Evolutionary conservation across 2,888 invertebrate species (phyloP), one percentile per base, ranked within the genome.

Genomic region (Shargacucullia verbasci): DNA sequence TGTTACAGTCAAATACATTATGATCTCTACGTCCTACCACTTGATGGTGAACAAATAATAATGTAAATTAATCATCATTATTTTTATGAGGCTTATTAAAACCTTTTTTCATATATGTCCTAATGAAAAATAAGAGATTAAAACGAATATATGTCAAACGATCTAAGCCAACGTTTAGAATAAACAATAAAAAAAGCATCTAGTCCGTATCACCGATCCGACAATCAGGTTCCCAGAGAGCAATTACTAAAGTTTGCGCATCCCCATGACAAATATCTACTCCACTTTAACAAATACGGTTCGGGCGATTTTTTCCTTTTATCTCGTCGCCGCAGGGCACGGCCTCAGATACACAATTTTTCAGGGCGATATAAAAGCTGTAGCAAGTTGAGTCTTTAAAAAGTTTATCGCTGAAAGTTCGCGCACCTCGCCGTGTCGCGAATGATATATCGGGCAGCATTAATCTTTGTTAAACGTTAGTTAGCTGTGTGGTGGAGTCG

Each of bases 371-470:
- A 92, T 92, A 89, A 81, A 81, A 83, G 80, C 80, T 79, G 80
- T 77, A 81, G 80, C 82, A 86, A 91, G 84, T 89, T 86, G 87
- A 92, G 92, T 94, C 91, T 92, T 93, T 93, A 92, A 93, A 76
- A 94, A 93, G 91, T 94, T 92, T 91, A 93, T 92, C 92, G 85
- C 79, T 80, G 81, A 85, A 90, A 90, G 88, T 91, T 90, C 78
- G 90, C 88, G 84, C 88, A 91, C 91, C 90, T 88, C 84, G 82
- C 76, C 80, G 83, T 81, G 85, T 79, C 85, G 81, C 80, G 82
- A 80, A 89, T 93, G 92, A 92, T 90, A 87, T 90, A 92, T 91
- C 90, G 88, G 81, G 53, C 68, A 59, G 81, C 92, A 92, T 92
- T 92, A 87, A 89, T 92, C 92, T 92, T 90, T 80, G 79, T 85